phyloP scores from a whole-genome alignment of 2,888 invertebrate species.

The Synanthedon myopaeformis region DNA sequence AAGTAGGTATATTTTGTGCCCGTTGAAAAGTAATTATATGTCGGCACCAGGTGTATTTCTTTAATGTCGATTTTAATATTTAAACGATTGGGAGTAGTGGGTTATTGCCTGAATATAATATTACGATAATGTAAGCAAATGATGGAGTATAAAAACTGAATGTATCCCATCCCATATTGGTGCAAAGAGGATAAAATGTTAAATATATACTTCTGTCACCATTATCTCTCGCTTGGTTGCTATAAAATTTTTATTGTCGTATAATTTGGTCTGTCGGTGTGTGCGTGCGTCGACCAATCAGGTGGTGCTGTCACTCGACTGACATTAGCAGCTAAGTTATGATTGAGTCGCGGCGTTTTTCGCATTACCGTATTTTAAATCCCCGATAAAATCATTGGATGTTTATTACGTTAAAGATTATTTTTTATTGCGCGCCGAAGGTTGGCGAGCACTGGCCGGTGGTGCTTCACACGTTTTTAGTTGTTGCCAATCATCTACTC shows the following conservation, averaged over 20 bases:
- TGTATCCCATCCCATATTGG: neutral
- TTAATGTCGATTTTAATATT: neutral
- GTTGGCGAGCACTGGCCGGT: constrained; percentile 1
- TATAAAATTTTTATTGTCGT: constrained; percentile 43
- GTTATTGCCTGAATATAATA: neutral
- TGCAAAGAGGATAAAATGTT: neutral
- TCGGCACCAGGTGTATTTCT: neutral
- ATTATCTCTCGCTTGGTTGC: constrained; percentile 19
- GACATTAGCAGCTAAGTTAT: constrained; percentile 56
- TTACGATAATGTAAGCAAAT: constrained; percentile 14
- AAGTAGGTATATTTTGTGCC: too few species aligned
- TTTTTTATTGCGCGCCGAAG: constrained; percentile 23
- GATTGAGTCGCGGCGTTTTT: constrained; percentile 44
- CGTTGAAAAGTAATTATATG: neutral
- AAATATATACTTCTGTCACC: constrained; percentile 3
- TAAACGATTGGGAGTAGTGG: neutral
- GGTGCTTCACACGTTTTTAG: neutral
- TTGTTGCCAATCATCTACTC: neutral
- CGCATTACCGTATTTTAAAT: constrained; percentile 49
- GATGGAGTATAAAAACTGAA: constrained; percentile 14
- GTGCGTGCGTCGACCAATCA: constrained; percentile 32
- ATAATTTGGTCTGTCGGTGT: constrained; percentile 30
- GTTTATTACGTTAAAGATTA: constrained; percentile 35
- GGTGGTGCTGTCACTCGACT: constrained; percentile 25
- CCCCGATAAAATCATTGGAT: constrained; percentile 41